Conservation (phyloP, 2,888 invertebrate species). For the Melanostoma scalare region DNA sequence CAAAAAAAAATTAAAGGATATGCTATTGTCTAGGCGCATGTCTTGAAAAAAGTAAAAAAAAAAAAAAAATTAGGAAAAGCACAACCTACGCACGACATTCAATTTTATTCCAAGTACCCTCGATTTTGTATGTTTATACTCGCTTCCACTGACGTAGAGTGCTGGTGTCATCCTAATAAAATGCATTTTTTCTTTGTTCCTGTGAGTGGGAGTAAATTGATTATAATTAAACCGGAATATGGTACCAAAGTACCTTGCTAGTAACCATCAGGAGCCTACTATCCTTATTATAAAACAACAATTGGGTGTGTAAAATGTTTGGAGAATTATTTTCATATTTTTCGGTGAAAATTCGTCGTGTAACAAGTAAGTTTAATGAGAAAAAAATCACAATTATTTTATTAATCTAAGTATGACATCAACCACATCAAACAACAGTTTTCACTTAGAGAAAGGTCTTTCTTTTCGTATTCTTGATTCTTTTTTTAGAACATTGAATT, state of each 20-base stretch:
- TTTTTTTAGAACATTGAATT: slow-evolving; percentile 34
- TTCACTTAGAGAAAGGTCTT: slow-evolving; percentile 8
- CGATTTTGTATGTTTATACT: slow-evolving; percentile 58
- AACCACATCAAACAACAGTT: background rate
- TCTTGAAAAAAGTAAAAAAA: slow-evolving; percentile 6
- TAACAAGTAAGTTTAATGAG: slow-evolving; percentile 65
- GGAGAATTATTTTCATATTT: slow-evolving; percentile 70
- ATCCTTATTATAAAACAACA: slow-evolving; percentile 11
- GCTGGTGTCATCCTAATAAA: slow-evolving; percentile 59
- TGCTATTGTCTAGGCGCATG: slow-evolving; percentile 52
- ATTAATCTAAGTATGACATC: slow-evolving; percentile 8
- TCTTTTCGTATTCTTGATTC: slow-evolving; percentile 2
- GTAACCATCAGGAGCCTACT: background rate
- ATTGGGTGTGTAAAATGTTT: slow-evolving; percentile 53
- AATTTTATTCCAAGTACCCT: slow-evolving; percentile 53
- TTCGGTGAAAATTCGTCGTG: slow-evolving; percentile 69
- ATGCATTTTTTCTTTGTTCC: slow-evolving; percentile 58
- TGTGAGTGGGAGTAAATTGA: slow-evolving; percentile 52
- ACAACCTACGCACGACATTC: slow-evolving; percentile 67
- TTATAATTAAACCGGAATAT: slow-evolving; percentile 56
- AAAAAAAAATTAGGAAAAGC: slow-evolving; percentile 47
- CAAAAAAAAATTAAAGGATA: slow-evolving; percentile 31
- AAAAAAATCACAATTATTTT: background rate
- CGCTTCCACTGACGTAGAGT: slow-evolving; percentile 56
- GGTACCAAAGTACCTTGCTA: slow-evolving; percentile 5